These are phyloP conservation scores for Asobara japonica DNA, from an alignment of 1,140 invertebrate species.

Conservation along the genomic window DNA sequence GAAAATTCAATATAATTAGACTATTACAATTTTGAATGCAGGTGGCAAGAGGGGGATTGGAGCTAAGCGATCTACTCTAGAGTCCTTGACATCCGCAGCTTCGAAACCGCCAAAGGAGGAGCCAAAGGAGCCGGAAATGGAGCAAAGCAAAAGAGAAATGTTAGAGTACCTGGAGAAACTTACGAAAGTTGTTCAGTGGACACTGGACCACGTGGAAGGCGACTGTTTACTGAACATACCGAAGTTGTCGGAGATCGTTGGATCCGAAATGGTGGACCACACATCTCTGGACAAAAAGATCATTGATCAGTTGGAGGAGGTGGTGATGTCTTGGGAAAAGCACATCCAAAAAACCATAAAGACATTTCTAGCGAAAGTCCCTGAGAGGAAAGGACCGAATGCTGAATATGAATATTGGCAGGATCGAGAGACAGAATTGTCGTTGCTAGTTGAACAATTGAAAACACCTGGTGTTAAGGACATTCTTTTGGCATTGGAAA, in stretches of 20 bases:
- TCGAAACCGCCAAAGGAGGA: not conserved
- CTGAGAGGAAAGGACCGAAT: conserved; percentile 78
- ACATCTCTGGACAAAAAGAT: conserved; percentile 63
- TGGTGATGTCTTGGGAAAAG: conserved; percentile 72
- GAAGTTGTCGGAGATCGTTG: conserved; percentile 65
- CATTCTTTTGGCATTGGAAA: conserved; percentile 71
- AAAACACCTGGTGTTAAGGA: conserved; percentile 75
- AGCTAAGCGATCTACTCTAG: not conserved
- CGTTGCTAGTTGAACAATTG: conserved; percentile 81
- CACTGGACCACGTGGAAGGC: conserved; percentile 74
- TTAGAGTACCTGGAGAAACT: conserved; percentile 52
- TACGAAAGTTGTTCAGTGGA: conserved; percentile 60
- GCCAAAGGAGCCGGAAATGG: conserved; percentile 11
- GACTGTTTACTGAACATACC: conserved; percentile 74
- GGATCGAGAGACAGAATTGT: conserved; percentile 78
- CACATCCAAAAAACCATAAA: conserved; percentile 72
- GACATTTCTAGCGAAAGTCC: conserved; percentile 53
- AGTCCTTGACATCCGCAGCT: not conserved
- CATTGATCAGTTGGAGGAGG: conserved; percentile 71
- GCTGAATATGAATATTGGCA: conserved; percentile 87
- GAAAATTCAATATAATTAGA: too few species aligned
- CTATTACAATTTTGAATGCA: not conserved
- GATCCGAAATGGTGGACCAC: conserved; percentile 59
- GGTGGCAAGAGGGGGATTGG: not conserved
- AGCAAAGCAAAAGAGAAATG: conserved; percentile 52